These are phyloP conservation scores for Tiliacea citrago DNA, from an alignment of 2,888 invertebrate genomes.

Conservation along the genomic window DNA sequence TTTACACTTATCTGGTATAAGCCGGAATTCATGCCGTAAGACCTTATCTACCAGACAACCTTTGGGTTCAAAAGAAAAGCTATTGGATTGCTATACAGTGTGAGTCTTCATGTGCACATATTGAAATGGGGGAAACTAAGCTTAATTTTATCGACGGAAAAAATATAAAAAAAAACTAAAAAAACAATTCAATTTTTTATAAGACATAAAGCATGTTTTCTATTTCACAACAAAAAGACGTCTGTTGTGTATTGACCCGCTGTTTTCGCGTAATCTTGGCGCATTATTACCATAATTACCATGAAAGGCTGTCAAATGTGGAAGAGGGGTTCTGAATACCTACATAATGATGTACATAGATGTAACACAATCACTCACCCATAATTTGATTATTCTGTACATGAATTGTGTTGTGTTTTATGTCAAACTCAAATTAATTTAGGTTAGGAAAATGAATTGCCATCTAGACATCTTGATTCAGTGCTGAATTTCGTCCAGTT, in stretches of 20 bases:
- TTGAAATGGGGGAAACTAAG: too few species aligned
- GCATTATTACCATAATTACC: conserved; percentile 2
- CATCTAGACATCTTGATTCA: conserved; percentile 38
- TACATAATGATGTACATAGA: background rate
- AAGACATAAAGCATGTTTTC: too few species aligned
- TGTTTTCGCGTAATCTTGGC: background rate
- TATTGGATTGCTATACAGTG: too few species aligned
- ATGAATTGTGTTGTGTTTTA: conserved; percentile 11
- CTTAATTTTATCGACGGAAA: too few species aligned
- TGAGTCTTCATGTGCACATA: too few species aligned
- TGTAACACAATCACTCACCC: conserved; percentile 42
- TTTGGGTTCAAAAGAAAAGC: too few species aligned
- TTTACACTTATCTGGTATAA: too few species aligned
- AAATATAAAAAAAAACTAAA: too few species aligned
- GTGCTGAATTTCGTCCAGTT: conserved; percentile 6
- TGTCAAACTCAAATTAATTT: background rate
- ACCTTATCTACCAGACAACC: too few species aligned
- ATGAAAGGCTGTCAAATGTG: background rate
- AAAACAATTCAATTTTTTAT: too few species aligned
- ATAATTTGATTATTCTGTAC: conserved; percentile 29
- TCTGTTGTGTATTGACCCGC: conserved; percentile 16
- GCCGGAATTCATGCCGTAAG: too few species aligned
- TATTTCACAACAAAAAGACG: background rate
- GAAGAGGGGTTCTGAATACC: rapidly evolving
- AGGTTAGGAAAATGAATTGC: conserved; percentile 20